Conservation (phyloP, 35 echinoderm and acorn worm genomes). For the Eucidaris tribuloides region DNA sequence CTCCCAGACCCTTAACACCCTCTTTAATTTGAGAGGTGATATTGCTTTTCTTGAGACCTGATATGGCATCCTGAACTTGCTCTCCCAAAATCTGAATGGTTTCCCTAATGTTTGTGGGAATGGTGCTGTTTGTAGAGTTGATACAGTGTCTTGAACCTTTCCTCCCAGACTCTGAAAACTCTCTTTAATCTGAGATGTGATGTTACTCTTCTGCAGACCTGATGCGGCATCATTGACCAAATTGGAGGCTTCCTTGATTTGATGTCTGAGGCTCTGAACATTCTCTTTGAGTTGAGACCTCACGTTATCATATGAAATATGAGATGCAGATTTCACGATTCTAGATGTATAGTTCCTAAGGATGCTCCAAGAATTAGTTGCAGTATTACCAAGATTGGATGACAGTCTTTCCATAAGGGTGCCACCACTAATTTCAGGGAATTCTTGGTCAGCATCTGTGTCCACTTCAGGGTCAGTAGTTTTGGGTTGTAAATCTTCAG, state of each 20-base stretch:
- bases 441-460: too few species aligned
- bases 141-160: too few species aligned
- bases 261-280: neutral
- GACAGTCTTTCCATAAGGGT: neutral
- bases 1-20: neutral
- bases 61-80: neutral
- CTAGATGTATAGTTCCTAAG: neutral
- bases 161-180: neutral
- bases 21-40: neutral
- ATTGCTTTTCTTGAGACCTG: neutral
- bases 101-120: too few species aligned
- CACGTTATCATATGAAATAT: neutral
- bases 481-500: too few species aligned
- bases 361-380: neutral
- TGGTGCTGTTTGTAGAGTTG: too few species aligned
- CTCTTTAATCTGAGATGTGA: constrained; percentile 10
- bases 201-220: neutral
- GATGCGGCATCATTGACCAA: neutral
- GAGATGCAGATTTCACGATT: neutral
- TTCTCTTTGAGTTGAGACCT: constrained; percentile 18
- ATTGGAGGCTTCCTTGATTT: constrained; percentile 11
- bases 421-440: too few species aligned
- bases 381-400: neutral
- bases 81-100: too few species aligned
- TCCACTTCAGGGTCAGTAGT: too few species aligned